Evolutionary conservation across 2,113 vertebrate species (phyloP), one percentile per base, ranked within the genome.

Genomic region (Rutilus rutilus): DNA sequence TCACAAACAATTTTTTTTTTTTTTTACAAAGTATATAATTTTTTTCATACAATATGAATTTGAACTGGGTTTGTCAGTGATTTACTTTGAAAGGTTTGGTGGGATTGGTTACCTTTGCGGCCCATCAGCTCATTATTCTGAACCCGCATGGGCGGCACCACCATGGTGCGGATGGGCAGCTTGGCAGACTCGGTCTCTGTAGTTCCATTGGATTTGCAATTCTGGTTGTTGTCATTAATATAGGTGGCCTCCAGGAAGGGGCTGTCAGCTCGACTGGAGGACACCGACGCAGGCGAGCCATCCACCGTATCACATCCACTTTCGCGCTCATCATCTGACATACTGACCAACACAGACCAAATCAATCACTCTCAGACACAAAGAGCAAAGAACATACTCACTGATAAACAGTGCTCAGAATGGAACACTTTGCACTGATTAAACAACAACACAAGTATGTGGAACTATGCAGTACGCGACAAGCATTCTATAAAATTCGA

Each of bases 291-390:
- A 64, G 97, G 97, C 19, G 97, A 98, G 88, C 97, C 96, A 84
- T 97, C 97, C 90, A 98, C 97, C 0, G 97, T 97, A 89, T 98
- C 97, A 90, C 98, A 99, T 15, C 96, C 96, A 21, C 97, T 98
- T 89, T 99, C 97, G 86, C 96, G 97, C 64, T 99, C 98, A 0
- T 99, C 98, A 36, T 99, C 97, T 4, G 97, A 99, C 95, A 99
- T 97, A 65, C 98, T 99, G 92, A 30, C n/a, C n/a, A n/a, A 42
- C 39, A 78, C 9, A 86, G 75, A 80, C 10, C 7, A 85, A 54
- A 14, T 17, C 19, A 74, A 65, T 23, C 23, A 17, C 30, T 73
- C 74, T 30, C 42, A 59, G 6, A 86, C 47, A 85, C 23, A 74
- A 15, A 15, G 10, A 52, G 6, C 11, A 33, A 17, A 42, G 30